Conservation (phyloP, 2,797 vertebrate genomes). For the Yasuhikotakia modesta region DNA sequence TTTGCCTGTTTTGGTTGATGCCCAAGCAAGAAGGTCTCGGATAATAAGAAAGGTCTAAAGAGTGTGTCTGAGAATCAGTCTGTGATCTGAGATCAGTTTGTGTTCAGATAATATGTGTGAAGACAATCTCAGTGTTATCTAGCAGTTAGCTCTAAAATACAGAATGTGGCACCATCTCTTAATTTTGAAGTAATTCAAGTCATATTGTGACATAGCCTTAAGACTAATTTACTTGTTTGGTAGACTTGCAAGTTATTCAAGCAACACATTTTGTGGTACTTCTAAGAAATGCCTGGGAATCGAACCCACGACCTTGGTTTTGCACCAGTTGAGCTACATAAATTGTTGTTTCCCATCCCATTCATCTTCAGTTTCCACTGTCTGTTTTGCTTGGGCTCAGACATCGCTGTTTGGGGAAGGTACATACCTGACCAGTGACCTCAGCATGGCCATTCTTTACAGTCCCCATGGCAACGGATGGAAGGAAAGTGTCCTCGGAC, state of each 20-base stretch:
- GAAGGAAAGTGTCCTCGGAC: constrained; percentile 85
- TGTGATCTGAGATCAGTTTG: constrained; percentile 6
- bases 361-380: background rate
- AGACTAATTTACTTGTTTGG: background rate
- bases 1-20: constrained; percentile 1
- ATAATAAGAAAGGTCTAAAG: background rate
- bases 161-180: background rate
- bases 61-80: background rate
- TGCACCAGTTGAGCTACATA: no score
- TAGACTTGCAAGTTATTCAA: background rate
- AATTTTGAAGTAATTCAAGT: no score
- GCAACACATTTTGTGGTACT: no score
- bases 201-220: no score
- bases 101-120: constrained; percentile 37
- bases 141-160: background rate
- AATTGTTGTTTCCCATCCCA: no score
- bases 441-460: constrained; percentile 96
- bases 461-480: constrained; percentile 91
- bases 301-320: background rate
- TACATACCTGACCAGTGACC: constrained; percentile 97
- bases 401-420: constrained; percentile 97
- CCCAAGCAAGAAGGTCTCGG: background rate
- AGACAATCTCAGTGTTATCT: constrained; percentile 24
- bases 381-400: constrained; percentile 70
- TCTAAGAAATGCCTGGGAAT: background rate